Conservation (phyloP, 1,140 invertebrate species). For the Lordiphosa stackelbergi region DNA sequence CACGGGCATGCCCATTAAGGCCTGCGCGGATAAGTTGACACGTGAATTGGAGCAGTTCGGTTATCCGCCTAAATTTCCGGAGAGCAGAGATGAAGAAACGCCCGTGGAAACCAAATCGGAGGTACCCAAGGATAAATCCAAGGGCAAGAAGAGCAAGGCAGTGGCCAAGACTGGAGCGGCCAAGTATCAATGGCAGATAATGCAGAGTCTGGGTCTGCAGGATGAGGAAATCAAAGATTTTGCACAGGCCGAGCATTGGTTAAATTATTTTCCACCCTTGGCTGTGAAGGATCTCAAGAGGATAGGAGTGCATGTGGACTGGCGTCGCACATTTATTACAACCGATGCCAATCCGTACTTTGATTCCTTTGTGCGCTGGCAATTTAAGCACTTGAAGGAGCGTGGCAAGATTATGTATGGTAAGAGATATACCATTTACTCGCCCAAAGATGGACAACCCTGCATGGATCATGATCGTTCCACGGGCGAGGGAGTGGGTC, state of each 20-base stretch:
- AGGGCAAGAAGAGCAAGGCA: slow-evolving; percentile 99
- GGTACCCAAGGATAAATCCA: slow-evolving; percentile 94
- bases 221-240: slow-evolving; percentile 96
- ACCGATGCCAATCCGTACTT: slow-evolving; percentile 98
- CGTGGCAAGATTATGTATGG: slow-evolving; percentile 96
- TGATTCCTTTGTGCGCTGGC: slow-evolving; percentile 99
- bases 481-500: slow-evolving; percentile 96
- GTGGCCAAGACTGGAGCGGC: slow-evolving; percentile 91
- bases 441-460: slow-evolving; percentile 96
- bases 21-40: slow-evolving; percentile 98
- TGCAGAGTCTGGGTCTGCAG: slow-evolving; percentile 92
- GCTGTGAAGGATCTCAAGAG: slow-evolving; percentile 90
- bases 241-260: slow-evolving; percentile 94
- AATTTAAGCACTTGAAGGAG: slow-evolving; percentile 93
- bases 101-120: slow-evolving; percentile 78
- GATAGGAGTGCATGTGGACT: slow-evolving; percentile 97
- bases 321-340: slow-evolving; percentile 97
- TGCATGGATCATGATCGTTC: slow-evolving; percentile 99
- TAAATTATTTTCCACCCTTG: slow-evolving; percentile 96
- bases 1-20: slow-evolving; percentile 98
- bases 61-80: slow-evolving; percentile 94
- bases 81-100: slow-evolving; percentile 78
- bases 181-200: slow-evolving; percentile 99
- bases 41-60: slow-evolving; percentile 95
- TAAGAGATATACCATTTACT: slow-evolving; percentile 98